Evolutionary conservation across 2,888 invertebrate species (phyloP).

Genomic region (Diarsia rubi): DNA sequence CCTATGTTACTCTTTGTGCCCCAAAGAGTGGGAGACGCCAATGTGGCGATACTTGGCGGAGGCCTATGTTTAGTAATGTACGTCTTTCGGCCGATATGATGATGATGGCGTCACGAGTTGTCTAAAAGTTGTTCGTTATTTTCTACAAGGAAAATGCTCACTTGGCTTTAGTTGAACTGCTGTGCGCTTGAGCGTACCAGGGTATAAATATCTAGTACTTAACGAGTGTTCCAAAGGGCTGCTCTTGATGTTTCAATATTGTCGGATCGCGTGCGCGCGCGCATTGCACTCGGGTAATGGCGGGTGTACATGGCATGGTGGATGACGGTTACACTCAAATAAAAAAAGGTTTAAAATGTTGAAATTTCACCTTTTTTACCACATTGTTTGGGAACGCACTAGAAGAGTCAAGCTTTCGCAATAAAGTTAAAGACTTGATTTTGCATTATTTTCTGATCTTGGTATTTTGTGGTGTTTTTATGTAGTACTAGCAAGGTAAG

Average conservation of each 20-base stretch:
- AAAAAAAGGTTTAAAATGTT: neutral
- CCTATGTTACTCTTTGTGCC: neutral
- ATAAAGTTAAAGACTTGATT: neutral
- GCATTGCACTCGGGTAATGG: constrained; percentile 64
- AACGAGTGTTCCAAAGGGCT: constrained; percentile 75
- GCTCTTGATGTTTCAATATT: constrained; percentile 75
- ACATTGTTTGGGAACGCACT: neutral
- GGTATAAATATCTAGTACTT: constrained; percentile 67
- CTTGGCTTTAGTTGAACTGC: neutral
- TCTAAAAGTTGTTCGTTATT: neutral
- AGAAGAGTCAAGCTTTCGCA: neutral
- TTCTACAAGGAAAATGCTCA: neutral
- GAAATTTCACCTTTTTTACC: neutral
- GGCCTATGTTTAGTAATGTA: neutral
- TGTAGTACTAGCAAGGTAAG: too few relatives aligned
- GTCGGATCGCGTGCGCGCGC: constrained; percentile 79
- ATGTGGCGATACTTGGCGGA: too few relatives aligned
- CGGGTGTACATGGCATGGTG: constrained; percentile 13
- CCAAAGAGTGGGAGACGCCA: neutral
- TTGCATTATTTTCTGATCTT: neutral
- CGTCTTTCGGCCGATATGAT: neutral
- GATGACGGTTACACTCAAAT: neutral
- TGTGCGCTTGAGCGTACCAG: constrained; percentile 24
- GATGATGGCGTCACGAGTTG: neutral
- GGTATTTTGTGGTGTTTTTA: neutral